Evolutionary conservation across 1,140 invertebrate genomes (phyloP).

Genomic region (Limonius californicus): DNA sequence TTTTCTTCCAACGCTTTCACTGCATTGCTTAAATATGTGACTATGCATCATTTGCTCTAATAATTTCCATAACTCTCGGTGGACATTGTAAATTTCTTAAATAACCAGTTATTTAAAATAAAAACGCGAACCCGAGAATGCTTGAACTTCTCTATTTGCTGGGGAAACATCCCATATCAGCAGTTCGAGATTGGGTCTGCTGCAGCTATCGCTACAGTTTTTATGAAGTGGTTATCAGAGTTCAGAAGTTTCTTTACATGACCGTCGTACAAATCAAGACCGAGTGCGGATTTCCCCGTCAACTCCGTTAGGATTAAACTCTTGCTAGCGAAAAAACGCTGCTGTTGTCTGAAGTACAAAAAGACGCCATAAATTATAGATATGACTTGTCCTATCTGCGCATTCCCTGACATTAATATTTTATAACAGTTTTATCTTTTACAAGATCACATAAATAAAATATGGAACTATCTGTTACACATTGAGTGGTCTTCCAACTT

Average conservation of each 20-base stretch:
- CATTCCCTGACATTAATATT: conserved; percentile 10
- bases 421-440: conserved; percentile 11
- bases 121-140: too few species aligned
- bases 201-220: neutral
- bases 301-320: conserved; percentile 4
- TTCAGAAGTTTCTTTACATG: conserved; percentile 10
- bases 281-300: conserved; percentile 1
- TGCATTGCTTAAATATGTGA: neutral
- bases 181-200: too few species aligned
- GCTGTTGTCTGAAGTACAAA: neutral
- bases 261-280: conserved; percentile 2
- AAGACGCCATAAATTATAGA: conserved; percentile 4
- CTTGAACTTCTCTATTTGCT: too few species aligned
- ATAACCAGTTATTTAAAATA: too few species aligned
- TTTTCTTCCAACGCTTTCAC: neutral
- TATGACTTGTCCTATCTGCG: neutral
- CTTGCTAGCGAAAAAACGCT: neutral
- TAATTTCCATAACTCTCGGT: too few species aligned
- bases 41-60: too few species aligned
- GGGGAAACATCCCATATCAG: too few species aligned
- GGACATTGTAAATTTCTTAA: too few species aligned
- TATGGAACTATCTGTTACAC: conserved; percentile 8
- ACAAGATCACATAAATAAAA: conserved; percentile 14
- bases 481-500: conserved; percentile 2
- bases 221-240: conserved; percentile 5